A percentile compares a stretch with the other conserved stretches of the same genome.
phyloP scores from a whole-genome alignment of 2,797 vertebrate genomes.

The Brachyrhaphis roseni region DNA sequence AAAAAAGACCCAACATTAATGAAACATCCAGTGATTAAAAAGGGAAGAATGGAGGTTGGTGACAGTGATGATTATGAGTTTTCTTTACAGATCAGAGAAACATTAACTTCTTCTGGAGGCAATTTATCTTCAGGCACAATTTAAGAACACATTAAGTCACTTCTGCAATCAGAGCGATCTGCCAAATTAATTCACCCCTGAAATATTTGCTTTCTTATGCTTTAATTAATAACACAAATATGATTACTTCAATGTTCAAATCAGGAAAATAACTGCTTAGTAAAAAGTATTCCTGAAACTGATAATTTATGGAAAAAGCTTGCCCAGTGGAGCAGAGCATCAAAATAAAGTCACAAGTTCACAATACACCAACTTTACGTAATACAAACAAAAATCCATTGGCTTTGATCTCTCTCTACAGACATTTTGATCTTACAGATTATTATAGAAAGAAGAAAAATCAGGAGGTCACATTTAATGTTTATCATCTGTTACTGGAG shows the following conservation, averaged over 20 bases:
- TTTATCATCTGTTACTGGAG: background rate
- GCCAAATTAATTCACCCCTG: constrained; percentile 19
- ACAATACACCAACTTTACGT: background rate
- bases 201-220: constrained; percentile 29
- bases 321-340: too few species aligned
- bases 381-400: background rate
- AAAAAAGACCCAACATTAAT: background rate
- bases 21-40: background rate
- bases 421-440: background rate
- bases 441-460: background rate
- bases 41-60: constrained; percentile 35
- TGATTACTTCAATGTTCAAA: constrained; percentile 19
- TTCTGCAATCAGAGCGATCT: constrained; percentile 32
- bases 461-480: background rate
- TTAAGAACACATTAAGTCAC: constrained; percentile 36
- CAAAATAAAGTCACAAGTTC: background rate
- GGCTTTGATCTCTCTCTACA: background rate
- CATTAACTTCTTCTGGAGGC: constrained; percentile 36
- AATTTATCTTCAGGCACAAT: constrained; percentile 44
- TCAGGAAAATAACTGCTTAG: background rate
- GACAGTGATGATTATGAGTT: constrained; percentile 46
- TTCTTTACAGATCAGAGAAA: constrained; percentile 47
- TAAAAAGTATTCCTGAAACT: background rate
- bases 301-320: too few species aligned
- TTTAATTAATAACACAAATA: constrained; percentile 31